Percentiles rank a stretch among this genome's conserved stretches.
Evolutionary conservation across 2,113 vertebrate genomes (phyloP).

Genomic region (Serinus canaria): DNA sequence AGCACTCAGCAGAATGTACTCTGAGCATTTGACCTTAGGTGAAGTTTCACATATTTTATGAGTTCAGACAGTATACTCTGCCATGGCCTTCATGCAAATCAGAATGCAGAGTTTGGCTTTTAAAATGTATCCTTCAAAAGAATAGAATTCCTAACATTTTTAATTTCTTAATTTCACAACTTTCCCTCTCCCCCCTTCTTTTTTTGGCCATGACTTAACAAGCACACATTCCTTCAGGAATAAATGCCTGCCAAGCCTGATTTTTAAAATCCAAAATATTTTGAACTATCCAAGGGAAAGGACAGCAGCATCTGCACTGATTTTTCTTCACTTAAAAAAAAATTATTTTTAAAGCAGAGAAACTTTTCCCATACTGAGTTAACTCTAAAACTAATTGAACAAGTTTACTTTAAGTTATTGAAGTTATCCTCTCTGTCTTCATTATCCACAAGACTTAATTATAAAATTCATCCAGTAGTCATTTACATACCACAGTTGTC

Average conservation of each 20-base stretch:
- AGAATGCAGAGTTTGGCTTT: neutral
- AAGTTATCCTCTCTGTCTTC: neutral
- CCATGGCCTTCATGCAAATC: neutral
- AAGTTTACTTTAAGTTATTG: neutral
- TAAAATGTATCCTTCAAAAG: neutral
- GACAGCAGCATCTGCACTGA: neutral
- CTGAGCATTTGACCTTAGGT: neutral
- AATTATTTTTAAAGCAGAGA: neutral
- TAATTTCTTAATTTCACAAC: neutral
- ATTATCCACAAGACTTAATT: neutral
- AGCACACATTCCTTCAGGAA: neutral
- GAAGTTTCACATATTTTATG: neutral
- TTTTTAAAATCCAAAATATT: slow-evolving; percentile 30
- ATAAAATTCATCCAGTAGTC: neutral
- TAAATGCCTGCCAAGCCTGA: slow-evolving; percentile 11
- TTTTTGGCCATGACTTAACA: neutral
- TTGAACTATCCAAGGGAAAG: slow-evolving; percentile 22
- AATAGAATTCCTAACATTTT: neutral
- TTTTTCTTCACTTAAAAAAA: neutral
- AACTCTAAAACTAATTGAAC: slow-evolving; percentile 26
- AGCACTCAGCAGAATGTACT: neutral
- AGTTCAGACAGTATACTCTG: neutral
- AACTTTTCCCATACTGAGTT: neutral
- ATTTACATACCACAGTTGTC: neutral
- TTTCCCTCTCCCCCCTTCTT: fast-evolving